phyloP scores from a whole-genome alignment of 2,888 invertebrate species.

The Drosophila lacicola region DNA sequence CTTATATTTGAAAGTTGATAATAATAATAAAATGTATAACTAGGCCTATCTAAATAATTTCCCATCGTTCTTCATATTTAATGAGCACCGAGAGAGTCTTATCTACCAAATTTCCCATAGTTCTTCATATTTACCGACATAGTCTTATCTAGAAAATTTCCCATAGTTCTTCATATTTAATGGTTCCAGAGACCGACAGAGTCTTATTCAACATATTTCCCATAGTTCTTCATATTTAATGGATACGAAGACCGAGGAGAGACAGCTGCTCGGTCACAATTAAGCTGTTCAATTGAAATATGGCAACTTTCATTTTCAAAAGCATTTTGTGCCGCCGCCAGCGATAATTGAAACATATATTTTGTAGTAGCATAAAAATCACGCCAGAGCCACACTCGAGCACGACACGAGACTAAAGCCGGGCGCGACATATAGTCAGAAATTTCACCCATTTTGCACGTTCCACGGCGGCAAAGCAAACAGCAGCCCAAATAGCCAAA shows the following conservation, averaged over 20 bases:
- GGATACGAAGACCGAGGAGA: constrained; percentile 2
- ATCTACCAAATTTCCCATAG: constrained; percentile 16
- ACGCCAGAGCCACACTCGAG: constrained; percentile 63
- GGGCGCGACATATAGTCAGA: constrained; percentile 32
- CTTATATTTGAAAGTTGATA: too few species aligned
- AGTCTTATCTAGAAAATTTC: neutral
- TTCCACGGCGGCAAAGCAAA: constrained; percentile 37
- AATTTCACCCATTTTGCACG: constrained; percentile 80
- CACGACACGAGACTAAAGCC: constrained; percentile 50
- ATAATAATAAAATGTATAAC: too few species aligned
- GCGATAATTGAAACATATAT: constrained; percentile 80
- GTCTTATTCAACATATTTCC: constrained; percentile 6
- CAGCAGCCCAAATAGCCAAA: constrained; percentile 15
- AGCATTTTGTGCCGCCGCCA: constrained; percentile 49
- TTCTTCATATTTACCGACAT: constrained; percentile 31
- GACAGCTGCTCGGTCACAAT: constrained; percentile 50
- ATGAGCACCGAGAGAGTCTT: neutral
- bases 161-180: too few species aligned
- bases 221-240: constrained; percentile 41
- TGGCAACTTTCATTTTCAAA: constrained; percentile 73
- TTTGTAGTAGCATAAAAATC: constrained; percentile 70
- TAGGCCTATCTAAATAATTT: too few species aligned
- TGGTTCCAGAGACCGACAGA: rapidly evolving
- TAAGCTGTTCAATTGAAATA: constrained; percentile 70
- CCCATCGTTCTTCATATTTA: too few species aligned